Percentiles rank a stretch among this genome's conserved stretches.
Conservation (phyloP, 2,888 invertebrate species). For the Blomia tropicalis region DNA sequence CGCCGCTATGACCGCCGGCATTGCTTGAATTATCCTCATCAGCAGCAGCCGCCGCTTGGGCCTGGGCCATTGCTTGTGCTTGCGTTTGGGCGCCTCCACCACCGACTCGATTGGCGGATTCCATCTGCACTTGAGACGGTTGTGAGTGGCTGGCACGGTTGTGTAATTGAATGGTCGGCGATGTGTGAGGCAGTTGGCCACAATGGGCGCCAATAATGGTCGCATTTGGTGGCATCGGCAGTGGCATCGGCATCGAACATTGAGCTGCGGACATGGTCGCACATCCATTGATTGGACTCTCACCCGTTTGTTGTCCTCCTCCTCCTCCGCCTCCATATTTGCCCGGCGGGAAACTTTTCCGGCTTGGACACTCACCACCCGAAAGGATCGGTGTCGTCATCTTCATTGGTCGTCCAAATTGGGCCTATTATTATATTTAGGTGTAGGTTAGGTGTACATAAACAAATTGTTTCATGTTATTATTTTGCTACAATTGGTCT, state of each 20-base stretch:
- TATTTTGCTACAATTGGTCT: neutral
- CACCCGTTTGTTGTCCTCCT: neutral
- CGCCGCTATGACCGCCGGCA: neutral
- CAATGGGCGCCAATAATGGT: neutral
- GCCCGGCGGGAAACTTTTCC: constrained; percentile 1
- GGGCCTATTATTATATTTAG: neutral
- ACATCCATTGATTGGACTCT: constrained; percentile 13
- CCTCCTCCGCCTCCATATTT: neutral
- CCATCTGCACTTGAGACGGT: neutral
- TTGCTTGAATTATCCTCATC: neutral
- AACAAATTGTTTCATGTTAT: too few species aligned
- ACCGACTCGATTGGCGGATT: neutral
- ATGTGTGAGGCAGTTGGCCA: neutral
- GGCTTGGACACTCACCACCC: constrained; percentile 4
- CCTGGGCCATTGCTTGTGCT: neutral
- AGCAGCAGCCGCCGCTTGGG: neutral
- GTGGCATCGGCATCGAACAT: neutral
- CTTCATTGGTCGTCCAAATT: constrained; percentile 13
- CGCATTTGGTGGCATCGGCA: neutral
- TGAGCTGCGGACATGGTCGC: neutral
- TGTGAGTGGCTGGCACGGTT: constrained; percentile 4
- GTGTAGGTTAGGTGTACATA: neutral
- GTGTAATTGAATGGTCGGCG: constrained; percentile 8
- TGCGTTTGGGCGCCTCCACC: neutral
- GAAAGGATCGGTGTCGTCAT: constrained; percentile 16